Conservation (phyloP, 2,113 vertebrate genomes). For the Myrmecophaga tridactyla region DNA sequence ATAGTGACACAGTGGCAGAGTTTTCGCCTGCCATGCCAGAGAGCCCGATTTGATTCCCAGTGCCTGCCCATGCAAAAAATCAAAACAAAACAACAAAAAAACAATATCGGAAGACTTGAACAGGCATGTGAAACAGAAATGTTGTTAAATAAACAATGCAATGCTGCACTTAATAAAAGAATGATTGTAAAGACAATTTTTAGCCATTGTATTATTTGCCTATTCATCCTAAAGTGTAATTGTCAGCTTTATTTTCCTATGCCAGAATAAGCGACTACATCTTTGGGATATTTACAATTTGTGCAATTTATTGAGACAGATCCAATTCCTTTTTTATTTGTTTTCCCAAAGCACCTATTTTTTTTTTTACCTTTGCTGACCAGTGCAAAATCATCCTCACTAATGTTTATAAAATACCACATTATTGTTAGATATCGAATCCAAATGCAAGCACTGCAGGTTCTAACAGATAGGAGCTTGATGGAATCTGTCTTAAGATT, state of each 20-base stretch:
- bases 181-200: slow-evolving; percentile 65
- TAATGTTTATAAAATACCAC: slow-evolving; percentile 95
- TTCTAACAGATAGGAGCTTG: slow-evolving; percentile 93
- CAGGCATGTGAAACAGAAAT: neutral
- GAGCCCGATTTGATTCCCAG: no score
- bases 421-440: slow-evolving; percentile 91
- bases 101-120: slow-evolving; percentile 18
- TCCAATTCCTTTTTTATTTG: slow-evolving; percentile 86
- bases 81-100: no score
- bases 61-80: no score
- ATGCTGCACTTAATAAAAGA: slow-evolving; percentile 61
- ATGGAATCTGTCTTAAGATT: slow-evolving; percentile 92
- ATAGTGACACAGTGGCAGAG: no score
- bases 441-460: slow-evolving; percentile 91
- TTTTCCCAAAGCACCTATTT: slow-evolving; percentile 82
- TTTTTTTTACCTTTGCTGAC: slow-evolving; percentile 89
- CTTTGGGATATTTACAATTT: slow-evolving; percentile 85
- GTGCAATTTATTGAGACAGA: slow-evolving; percentile 84
- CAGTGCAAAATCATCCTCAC: slow-evolving; percentile 89
- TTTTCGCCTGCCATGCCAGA: no score
- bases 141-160: neutral
- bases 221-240: slow-evolving; percentile 72
- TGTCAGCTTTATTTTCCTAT: slow-evolving; percentile 81
- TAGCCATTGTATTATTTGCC: slow-evolving; percentile 37
- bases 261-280: slow-evolving; percentile 55